A percentile compares a stretch with the other conserved stretches of the same genome.
Evolutionary conservation across 2,797 vertebrate species (phyloP).

Genomic region (Spinus olivaceus): DNA sequence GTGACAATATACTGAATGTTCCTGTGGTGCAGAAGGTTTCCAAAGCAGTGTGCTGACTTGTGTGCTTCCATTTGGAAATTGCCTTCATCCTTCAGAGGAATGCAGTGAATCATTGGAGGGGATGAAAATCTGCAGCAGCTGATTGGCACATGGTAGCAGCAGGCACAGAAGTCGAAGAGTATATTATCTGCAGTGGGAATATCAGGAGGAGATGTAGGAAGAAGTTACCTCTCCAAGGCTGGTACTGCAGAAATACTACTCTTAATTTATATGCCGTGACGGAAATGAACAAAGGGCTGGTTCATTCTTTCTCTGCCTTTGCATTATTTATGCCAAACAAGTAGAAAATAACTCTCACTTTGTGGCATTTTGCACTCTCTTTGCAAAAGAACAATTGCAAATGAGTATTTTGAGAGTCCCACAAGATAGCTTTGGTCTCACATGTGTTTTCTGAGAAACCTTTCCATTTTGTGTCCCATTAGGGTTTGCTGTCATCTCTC

Average conservation of each 20-base stretch:
- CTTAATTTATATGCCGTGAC: background rate
- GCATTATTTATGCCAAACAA: background rate
- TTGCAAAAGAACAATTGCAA: background rate
- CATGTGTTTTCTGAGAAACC: background rate
- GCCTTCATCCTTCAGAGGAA: background rate
- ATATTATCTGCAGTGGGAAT: background rate
- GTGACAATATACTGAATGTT: background rate
- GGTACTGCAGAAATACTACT: background rate
- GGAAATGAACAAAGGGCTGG: background rate
- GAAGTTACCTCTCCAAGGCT: background rate
- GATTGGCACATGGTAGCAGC: background rate
- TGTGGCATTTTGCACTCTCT: background rate
- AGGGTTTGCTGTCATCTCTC: background rate
- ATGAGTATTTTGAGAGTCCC: background rate
- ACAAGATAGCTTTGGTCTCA: background rate
- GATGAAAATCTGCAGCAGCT: background rate
- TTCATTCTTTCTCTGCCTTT: background rate
- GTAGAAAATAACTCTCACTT: background rate
- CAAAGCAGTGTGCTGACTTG: background rate
- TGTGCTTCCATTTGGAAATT: background rate
- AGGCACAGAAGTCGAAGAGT: background rate
- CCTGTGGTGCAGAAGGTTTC: constrained; percentile 7
- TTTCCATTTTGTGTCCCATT: background rate
- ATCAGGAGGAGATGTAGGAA: background rate
- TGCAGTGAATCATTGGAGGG: background rate